Base-by-base conservation (phyloP, 2,113 vertebrate species). In the Ranitomeya imitator region DNA sequence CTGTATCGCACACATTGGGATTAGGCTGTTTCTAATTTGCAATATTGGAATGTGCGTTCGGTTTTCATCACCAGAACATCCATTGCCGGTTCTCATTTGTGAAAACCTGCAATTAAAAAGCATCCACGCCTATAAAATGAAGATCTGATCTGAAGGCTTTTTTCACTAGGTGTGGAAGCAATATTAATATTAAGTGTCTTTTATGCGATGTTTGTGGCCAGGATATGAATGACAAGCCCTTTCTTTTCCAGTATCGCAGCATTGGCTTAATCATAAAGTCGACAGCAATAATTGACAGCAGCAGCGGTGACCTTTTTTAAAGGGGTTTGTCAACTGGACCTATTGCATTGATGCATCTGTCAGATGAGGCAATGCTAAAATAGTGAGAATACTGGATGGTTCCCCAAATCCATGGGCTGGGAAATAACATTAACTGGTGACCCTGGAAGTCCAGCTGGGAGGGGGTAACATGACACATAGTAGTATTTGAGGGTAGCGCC, bases 1-100 rank as follows among this genome's bases (percentile, higher is more conserved):
- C 21, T 79, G 51, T 55, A 11, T 54, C 21, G 5, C 52, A 23
- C 71, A 74, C 0, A 78, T 79, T 2, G 1, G 6, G 1, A 57
- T 79, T 79, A 57, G 1, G 23, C 78, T 8, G 52, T 60, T 80
- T 80, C 14, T 14, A 80, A 26, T 79, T 79, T 79, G 77, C 77
- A 23, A 21, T 6, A 12, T 7, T 14, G 77, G 52, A 79, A 79
- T 57, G 21, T 57, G 52, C 21, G 2, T 19, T 45, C 5, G 3
- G n/a, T 57, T 57, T 79, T 3, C 13, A 79, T 45, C 77, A 55
- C 8, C 37, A 77, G 45, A 52, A 12, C 11, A 37, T 73, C 6
- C 8, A 52, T 52, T 77, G 37, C 18, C 3, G 74, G 13, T 37
- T 15, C 11, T 26, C 3, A 69, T 74, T 74, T 18, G 74, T 13